Evolutionary conservation across 2,888 invertebrate genomes (phyloP).

Genomic region (Griposia aprilina): DNA sequence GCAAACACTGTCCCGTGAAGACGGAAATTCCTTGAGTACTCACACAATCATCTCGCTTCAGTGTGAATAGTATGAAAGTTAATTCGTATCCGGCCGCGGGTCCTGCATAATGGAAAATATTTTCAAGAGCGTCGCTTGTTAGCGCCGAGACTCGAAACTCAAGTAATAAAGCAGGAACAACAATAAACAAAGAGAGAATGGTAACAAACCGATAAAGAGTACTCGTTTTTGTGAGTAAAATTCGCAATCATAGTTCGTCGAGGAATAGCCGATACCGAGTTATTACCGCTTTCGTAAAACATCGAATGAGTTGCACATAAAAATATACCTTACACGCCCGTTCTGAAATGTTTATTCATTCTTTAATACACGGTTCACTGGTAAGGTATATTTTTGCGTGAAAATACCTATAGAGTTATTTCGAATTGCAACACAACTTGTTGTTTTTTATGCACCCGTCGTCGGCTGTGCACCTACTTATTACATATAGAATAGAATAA

Average conservation of each 20-base stretch:
- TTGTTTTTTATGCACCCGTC: slow-evolving; percentile 3
- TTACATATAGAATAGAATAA: too few species aligned
- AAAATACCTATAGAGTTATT: slow-evolving; percentile 19
- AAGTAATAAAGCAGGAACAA: slow-evolving; percentile 76
- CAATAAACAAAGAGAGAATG: slow-evolving; percentile 81
- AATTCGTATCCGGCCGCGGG: slow-evolving; percentile 75
- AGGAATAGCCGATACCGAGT: slow-evolving; percentile 75
- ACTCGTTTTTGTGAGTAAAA: slow-evolving; percentile 82
- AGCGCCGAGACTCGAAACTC: slow-evolving; percentile 73
- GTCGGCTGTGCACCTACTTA: not conserved
- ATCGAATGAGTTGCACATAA: slow-evolving; percentile 67
- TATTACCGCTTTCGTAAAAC: slow-evolving; percentile 77
- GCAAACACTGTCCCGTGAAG: slow-evolving; percentile 63
- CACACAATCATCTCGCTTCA: slow-evolving; percentile 80
- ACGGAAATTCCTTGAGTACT: slow-evolving; percentile 75
- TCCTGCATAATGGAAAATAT: slow-evolving; percentile 80
- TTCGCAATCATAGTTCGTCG: slow-evolving; percentile 82
- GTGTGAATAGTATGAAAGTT: slow-evolving; percentile 80
- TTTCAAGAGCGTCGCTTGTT: slow-evolving; percentile 80
- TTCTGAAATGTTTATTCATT: slow-evolving; percentile 42
- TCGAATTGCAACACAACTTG: slow-evolving; percentile 11
- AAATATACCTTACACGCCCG: slow-evolving; percentile 34
- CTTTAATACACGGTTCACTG: slow-evolving; percentile 18
- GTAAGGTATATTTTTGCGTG: slow-evolving; percentile 12
- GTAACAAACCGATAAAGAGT: slow-evolving; percentile 80